Percentiles rank a stretch among this genome's conserved stretches.
phyloP scores from a whole-genome alignment of 2,113 vertebrate species.

The Coryphaenoides rupestris region DNA sequence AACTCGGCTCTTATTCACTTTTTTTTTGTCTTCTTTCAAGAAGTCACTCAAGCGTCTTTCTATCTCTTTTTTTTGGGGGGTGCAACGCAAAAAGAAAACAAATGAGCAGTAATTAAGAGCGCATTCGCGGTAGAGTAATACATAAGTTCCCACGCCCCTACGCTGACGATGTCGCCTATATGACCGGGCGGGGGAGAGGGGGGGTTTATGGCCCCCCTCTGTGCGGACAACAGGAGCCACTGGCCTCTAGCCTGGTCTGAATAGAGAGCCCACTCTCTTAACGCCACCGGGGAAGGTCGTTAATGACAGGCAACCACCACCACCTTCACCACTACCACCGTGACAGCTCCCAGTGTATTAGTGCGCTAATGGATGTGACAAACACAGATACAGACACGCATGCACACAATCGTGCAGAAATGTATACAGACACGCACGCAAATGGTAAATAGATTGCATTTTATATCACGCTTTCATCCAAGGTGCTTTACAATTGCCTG shows the following conservation, averaged over 20 bases:
- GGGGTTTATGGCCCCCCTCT: constrained; percentile 39
- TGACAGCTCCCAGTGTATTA: constrained; percentile 26
- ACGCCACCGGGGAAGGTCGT: constrained; percentile 43
- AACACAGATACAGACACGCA: not conserved
- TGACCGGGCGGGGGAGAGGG: no score
- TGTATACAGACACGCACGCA: not conserved
- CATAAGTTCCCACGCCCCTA: constrained; percentile 48
- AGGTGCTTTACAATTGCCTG: no score
- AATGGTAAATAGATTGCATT: no score
- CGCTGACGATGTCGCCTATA: constrained; percentile 18
- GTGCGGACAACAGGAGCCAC: constrained; percentile 33
- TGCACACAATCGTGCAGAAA: no score
- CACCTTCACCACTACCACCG: constrained; percentile 10
- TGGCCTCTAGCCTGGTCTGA: constrained; percentile 43
- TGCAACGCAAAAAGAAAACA: no score
- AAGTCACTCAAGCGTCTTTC: no score
- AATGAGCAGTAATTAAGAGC: not conserved
- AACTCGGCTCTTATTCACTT: no score
- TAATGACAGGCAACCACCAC: no score
- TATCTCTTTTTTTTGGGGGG: no score
- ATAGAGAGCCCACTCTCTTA: constrained; percentile 49
- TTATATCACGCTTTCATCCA: no score
- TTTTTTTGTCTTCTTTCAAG: no score
- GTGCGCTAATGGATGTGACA: constrained; percentile 2
- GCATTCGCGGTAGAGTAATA: not conserved